Percentiles rank a stretch among this genome's conserved stretches.
These are phyloP conservation scores for Agriotes lineatus DNA, from an alignment of 2,888 invertebrate genomes.

Conservation along the genomic window DNA sequence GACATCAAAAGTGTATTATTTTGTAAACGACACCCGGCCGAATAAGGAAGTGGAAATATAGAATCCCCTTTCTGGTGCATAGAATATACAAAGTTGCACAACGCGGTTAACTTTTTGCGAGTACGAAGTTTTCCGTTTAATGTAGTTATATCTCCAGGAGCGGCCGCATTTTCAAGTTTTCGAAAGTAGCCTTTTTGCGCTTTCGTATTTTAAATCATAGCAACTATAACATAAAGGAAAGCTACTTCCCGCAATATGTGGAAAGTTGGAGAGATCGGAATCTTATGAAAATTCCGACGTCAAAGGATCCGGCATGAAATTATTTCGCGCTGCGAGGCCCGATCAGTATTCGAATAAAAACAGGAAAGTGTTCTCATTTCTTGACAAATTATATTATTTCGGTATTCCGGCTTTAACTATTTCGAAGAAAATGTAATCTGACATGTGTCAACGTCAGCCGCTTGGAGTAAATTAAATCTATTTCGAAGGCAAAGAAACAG, in stretches of 20 bases:
- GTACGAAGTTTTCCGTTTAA: constrained; percentile 33
- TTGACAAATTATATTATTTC: constrained; percentile 43
- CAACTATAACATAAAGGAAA: constrained; percentile 15
- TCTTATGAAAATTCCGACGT: constrained; percentile 11
- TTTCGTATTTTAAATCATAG: constrained; percentile 27
- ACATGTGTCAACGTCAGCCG: constrained; percentile 44
- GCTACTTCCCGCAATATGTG: not conserved
- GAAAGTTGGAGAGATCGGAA: not conserved
- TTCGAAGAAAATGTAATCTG: constrained; percentile 42
- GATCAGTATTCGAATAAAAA: constrained; percentile 36
- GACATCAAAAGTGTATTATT: constrained; percentile 46
- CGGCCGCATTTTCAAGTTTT: constrained; percentile 23
- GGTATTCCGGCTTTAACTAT: constrained; percentile 42
- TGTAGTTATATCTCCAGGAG: constrained; percentile 31
- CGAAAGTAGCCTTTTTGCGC: constrained; percentile 23
- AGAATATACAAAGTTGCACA: constrained; percentile 31
- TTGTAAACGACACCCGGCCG: constrained; percentile 41
- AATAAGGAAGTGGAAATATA: constrained; percentile 35
- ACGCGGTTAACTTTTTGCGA: constrained; percentile 27
- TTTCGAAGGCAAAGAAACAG: constrained; percentile 38
- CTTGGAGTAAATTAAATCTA: constrained; percentile 43
- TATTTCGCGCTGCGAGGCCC: constrained; percentile 6
- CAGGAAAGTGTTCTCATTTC: constrained; percentile 37
- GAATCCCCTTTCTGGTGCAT: constrained; percentile 25
- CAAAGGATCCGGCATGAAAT: constrained; percentile 10